Percentiles rank a stretch among this genome's conserved stretches.
Evolutionary conservation across 2,797 vertebrate species (phyloP).

Genomic region (Dicrostonyx torquatus): DNA sequence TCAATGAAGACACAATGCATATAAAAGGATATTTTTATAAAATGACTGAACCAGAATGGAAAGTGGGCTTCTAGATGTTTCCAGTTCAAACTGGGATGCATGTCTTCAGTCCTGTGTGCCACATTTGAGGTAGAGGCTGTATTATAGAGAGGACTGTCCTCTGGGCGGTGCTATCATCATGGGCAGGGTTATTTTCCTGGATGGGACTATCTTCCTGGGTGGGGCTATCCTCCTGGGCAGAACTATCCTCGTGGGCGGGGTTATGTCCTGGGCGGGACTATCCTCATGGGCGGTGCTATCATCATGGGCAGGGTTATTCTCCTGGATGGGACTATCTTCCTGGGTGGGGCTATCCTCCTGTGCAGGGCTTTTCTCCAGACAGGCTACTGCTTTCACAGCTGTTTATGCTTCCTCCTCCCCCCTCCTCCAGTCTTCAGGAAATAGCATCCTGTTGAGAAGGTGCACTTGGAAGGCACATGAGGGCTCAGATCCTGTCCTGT

Average conservation of each 20-base stretch:
- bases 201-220: fast-evolving
- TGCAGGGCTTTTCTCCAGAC: not conserved
- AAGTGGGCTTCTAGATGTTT: fast-evolving
- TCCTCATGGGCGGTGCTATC: not conserved
- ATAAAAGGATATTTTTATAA: not conserved
- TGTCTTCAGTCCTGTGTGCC: fast-evolving
- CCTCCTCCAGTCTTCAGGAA: not conserved
- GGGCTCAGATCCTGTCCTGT: not conserved
- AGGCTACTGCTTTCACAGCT: fast-evolving
- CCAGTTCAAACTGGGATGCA: fast-evolving
- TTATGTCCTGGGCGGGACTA: fast-evolving
- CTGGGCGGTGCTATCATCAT: not conserved
- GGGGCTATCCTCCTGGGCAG: fast-evolving
- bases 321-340: not conserved
- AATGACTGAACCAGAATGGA: too few species aligned
- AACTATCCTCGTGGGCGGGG: too few species aligned
- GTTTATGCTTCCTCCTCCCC: fast-evolving
- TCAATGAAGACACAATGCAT: not conserved
- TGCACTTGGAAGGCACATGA: not conserved
- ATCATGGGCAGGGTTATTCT: not conserved
- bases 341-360: fast-evolving
- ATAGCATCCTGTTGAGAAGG: fast-evolving
- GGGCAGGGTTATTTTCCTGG: fast-evolving
- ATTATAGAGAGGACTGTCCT: not conserved
- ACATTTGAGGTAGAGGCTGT: fast-evolving